Conservation (phyloP, 2,797 vertebrate genomes). For the Neostethus bicornis region DNA sequence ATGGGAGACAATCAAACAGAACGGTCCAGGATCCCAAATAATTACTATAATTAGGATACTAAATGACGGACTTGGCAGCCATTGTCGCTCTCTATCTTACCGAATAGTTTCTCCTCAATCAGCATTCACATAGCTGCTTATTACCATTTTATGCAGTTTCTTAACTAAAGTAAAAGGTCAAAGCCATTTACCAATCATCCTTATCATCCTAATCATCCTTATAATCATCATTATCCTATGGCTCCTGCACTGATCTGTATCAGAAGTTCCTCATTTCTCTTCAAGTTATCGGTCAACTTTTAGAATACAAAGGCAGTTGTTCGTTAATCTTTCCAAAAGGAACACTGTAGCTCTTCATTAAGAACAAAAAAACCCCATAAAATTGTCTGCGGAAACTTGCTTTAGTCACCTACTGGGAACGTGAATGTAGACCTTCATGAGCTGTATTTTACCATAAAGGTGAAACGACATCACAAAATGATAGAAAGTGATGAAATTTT, state of each 20-base stretch:
- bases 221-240: too few relatives aligned
- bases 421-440: not conserved
- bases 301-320: not conserved
- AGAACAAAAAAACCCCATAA: conserved; percentile 23
- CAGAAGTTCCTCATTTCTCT: not conserved
- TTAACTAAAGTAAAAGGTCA: not conserved
- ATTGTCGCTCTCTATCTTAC: too few relatives aligned
- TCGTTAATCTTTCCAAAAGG: conserved; percentile 7
- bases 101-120: too few relatives aligned
- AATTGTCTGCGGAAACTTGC: conserved; percentile 2
- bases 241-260: not conserved
- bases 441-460: not conserved
- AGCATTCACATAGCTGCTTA: too few relatives aligned
- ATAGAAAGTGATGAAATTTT: not conserved
- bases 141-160: too few relatives aligned
- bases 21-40: too few relatives aligned
- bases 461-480: not conserved
- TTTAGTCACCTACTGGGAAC: not conserved
- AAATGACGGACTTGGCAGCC: too few relatives aligned
- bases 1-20: too few relatives aligned
- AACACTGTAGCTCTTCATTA: conserved; percentile 33
- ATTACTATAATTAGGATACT: too few relatives aligned
- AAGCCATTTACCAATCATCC: not conserved
- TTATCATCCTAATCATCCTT: not conserved
- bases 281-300: not conserved